Conservation (phyloP, 1,140 invertebrate genomes). For the Bombyx mandarina region DNA sequence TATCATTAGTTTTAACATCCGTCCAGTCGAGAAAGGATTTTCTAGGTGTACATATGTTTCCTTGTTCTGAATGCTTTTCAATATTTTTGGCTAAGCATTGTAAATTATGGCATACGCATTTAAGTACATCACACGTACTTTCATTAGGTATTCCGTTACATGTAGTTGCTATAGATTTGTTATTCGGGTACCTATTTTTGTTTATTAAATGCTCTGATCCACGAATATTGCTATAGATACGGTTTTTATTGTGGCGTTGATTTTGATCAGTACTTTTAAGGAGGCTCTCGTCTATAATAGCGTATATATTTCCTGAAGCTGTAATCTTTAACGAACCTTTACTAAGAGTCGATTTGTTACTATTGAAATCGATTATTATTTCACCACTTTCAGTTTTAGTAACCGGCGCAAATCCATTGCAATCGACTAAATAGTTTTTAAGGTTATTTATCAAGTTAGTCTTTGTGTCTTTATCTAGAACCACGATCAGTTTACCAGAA, state of each 20-base stretch:
- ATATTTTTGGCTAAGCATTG: background rate
- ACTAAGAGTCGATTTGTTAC: slow-evolving; percentile 10
- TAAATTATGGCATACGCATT: slow-evolving; percentile 30
- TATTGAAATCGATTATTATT: slow-evolving; percentile 27
- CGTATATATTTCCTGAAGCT: slow-evolving; percentile 32
- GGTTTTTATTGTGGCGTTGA: background rate
- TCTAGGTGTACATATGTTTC: no score
- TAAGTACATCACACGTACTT: slow-evolving; percentile 20
- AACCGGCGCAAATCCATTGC: slow-evolving; percentile 24
- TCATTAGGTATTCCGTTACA: slow-evolving; percentile 18
- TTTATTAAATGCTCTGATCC: slow-evolving; percentile 9
- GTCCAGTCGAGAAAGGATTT: background rate
- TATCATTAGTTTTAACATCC: slow-evolving; percentile 3
- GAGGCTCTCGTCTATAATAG: slow-evolving; percentile 20
- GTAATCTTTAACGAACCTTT: slow-evolving; percentile 34
- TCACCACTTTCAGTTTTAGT: slow-evolving; percentile 25
- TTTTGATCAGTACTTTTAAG: slow-evolving; percentile 13
- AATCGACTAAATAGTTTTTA: slow-evolving; percentile 22
- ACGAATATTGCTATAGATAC: background rate
- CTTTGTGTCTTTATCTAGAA: slow-evolving; percentile 34
- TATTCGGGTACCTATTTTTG: slow-evolving; percentile 10
- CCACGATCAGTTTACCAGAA: slow-evolving; percentile 26
- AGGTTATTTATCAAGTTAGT: slow-evolving; percentile 30
- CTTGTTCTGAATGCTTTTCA: no score
- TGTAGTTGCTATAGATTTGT: slow-evolving; percentile 28